Evolutionary conservation across 2,797 vertebrate species (phyloP).

Genomic region (Selene dorsalis): DNA sequence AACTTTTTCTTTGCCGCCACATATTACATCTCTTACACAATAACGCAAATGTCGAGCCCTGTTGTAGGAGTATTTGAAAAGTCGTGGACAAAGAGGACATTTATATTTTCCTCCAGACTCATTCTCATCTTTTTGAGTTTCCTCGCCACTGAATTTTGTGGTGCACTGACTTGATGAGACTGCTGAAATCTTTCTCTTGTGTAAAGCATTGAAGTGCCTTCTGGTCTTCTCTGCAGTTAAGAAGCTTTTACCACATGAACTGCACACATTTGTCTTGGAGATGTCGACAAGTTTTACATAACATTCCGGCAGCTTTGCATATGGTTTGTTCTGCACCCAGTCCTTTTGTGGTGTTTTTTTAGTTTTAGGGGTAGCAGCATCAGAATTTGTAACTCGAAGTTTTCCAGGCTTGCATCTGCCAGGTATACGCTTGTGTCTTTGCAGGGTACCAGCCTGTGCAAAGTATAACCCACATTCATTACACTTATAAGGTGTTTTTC

Average conservation of each 20-base stretch:
- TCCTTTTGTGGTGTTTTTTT: constrained; percentile 11
- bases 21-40: constrained; percentile 73
- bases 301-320: constrained; percentile 68
- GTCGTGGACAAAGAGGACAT: constrained; percentile 82
- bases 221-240: constrained; percentile 41
- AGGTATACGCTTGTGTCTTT: constrained; percentile 68
- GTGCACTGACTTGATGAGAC: constrained; percentile 39
- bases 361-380: constrained; percentile 11
- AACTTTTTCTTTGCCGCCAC: constrained; percentile 66
- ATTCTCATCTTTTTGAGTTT: constrained; percentile 40
- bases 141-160: constrained; percentile 50
- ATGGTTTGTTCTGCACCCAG: not conserved
- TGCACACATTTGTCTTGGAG: constrained; percentile 61
- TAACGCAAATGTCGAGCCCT: constrained; percentile 81
- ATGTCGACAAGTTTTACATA: constrained; percentile 84
- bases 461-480: constrained; percentile 79
- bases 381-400: not conserved
- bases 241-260: constrained; percentile 73
- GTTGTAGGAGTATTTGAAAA: constrained; percentile 83
- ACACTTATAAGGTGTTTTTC: constrained; percentile 79
- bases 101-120: constrained; percentile 59
- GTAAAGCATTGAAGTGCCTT: constrained; percentile 63
- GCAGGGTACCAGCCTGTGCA: constrained; percentile 66
- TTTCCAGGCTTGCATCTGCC: constrained; percentile 66
- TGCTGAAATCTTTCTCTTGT: constrained; percentile 39